A percentile compares a stretch with the other conserved stretches of the same genome.
Evolutionary conservation across 2,888 invertebrate genomes (phyloP).

Genomic region (Ligdia adustata): DNA sequence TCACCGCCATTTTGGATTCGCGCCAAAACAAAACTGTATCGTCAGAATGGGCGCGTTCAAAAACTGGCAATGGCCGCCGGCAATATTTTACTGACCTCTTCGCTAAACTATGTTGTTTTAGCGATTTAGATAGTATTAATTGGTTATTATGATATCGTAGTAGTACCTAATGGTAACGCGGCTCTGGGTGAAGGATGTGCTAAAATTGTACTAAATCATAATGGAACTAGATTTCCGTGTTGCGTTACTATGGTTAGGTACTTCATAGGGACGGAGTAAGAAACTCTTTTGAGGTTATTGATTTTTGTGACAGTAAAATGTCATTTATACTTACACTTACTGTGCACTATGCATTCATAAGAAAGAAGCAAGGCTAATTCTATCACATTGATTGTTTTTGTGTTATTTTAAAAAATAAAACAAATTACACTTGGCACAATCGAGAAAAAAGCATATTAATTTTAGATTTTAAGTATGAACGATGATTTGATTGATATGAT

Average conservation of each 20-base stretch:
- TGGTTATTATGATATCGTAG: slow-evolving; percentile 26
- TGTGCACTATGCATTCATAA: no score
- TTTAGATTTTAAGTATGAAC: no score
- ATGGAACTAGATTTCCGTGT: slow-evolving; percentile 20
- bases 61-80: slow-evolving; percentile 11
- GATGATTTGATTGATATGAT: no score
- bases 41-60: slow-evolving; percentile 30
- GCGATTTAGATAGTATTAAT: slow-evolving; percentile 37
- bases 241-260: background rate
- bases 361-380: no score
- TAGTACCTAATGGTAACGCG: slow-evolving; percentile 11
- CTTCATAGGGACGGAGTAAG: background rate
- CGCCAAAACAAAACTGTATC: slow-evolving; percentile 34
- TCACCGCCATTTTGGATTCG: slow-evolving; percentile 36
- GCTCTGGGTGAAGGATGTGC: slow-evolving; percentile 21
- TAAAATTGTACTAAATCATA: slow-evolving; percentile 13
- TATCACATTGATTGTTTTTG: no score
- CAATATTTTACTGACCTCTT: slow-evolving; percentile 23
- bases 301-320: no score
- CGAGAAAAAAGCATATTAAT: no score
- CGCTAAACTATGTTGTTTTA: slow-evolving; percentile 25
- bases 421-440: no score
- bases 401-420: no score
- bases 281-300: background rate
- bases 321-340: no score